Percentiles rank a stretch among this genome's conserved stretches.
These are phyloP conservation scores for Ceratotherium simum DNA, from an alignment of 2,113 vertebrate genomes.

Conservation along the genomic window DNA sequence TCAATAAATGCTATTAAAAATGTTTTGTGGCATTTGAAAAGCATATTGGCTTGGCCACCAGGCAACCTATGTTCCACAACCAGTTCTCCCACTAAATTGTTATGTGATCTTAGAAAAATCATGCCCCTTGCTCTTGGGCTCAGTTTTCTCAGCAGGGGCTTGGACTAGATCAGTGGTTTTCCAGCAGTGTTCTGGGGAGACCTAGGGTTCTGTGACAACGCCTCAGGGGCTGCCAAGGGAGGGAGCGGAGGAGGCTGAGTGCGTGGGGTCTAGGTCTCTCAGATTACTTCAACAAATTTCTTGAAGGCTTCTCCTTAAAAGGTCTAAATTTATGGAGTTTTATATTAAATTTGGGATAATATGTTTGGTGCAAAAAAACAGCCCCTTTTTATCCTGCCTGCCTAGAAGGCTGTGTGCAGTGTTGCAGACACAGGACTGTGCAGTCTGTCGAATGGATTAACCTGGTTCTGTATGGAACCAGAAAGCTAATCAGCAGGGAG, in stretches of 20 bases:
- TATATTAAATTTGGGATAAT: constrained; percentile 48
- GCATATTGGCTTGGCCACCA: neutral
- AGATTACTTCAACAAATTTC: constrained; percentile 24
- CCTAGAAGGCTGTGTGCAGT: neutral
- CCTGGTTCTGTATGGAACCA: neutral
- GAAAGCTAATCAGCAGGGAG: neutral
- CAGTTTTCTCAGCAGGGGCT: neutral
- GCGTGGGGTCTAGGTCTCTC: neutral
- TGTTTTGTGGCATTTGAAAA: constrained; percentile 43
- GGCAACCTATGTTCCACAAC: neutral
- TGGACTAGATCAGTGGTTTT: neutral
- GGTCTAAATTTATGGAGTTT: constrained; percentile 37
- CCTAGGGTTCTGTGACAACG: neutral
- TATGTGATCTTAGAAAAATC: constrained; percentile 1
- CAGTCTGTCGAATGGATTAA: neutral
- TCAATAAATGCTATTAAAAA: neutral
- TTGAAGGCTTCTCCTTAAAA: neutral
- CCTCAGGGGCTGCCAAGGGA: neutral
- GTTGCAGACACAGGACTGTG: neutral
- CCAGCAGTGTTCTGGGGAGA: neutral
- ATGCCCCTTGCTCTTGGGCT: neutral
- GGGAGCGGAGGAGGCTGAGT: neutral
- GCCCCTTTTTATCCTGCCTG: neutral
- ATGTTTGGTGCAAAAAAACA: constrained; percentile 20
- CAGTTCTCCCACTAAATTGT: neutral